Conservation (phyloP, 2,113 vertebrate genomes). For the Chionis minor region DNA sequence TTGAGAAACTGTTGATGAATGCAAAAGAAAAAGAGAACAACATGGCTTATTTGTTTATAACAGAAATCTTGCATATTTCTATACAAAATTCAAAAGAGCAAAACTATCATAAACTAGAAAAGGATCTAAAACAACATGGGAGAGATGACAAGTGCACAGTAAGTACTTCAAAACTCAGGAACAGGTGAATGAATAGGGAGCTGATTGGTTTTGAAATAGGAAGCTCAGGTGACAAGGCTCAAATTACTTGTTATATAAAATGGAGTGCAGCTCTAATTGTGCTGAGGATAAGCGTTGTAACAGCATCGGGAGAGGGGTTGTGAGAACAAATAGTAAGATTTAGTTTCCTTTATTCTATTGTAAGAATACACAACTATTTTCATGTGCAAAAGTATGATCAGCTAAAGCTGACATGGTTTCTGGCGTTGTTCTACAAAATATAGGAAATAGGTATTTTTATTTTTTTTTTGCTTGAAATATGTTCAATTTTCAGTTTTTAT, state of each 20-base stretch:
- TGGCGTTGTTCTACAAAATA: background rate
- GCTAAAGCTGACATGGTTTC: background rate
- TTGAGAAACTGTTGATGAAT: background rate
- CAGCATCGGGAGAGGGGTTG: background rate
- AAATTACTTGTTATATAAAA: background rate
- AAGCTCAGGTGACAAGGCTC: background rate
- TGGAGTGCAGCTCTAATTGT: background rate
- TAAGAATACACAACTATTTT: background rate
- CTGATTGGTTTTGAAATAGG: conserved; percentile 8
- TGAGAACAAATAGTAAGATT: background rate
- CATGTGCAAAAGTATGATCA: background rate
- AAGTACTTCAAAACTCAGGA: background rate
- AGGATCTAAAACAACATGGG: background rate
- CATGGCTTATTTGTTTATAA: background rate
- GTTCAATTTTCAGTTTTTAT: background rate
- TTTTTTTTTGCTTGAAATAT: background rate
- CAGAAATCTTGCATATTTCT: background rate
- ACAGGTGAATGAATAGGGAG: background rate
- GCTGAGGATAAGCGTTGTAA: background rate
- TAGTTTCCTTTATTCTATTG: background rate
- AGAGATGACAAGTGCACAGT: background rate
- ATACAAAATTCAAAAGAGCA: background rate
- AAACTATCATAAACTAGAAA: background rate
- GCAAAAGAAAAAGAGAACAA: background rate
- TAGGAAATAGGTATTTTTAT: background rate